Evolutionary conservation across 2,888 invertebrate genomes (phyloP), one percentile per base, ranked within the genome.

Genomic region (Yponomeuta plumbellus): DNA sequence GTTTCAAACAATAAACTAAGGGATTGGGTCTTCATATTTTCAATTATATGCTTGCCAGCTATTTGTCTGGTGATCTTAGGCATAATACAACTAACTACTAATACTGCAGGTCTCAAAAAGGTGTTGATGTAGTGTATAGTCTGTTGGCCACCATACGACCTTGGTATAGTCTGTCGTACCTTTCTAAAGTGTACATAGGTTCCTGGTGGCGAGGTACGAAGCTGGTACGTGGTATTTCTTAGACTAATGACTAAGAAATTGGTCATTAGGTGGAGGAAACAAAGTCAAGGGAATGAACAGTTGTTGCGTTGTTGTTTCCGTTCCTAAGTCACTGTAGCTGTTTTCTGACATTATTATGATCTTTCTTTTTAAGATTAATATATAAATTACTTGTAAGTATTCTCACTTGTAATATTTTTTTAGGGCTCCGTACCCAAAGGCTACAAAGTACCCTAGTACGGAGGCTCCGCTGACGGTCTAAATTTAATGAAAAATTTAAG

Each of bases 131-230:
- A 52, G 44, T 52, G 17, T 17, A 5, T 6, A 11, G 17, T 52
- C 44, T 52, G 44, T 52, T 17, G 44, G 44, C 44, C 44, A 52
- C 44, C 44, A 17, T 52, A 52, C 44, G 44, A 52, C 44, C 44
- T 52, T 52, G 44, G 44, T 52, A 52, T 17, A 17, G 44, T 52
- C 13, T 13, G 17, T 52, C 17, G 44, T 52, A 52, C 44, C 44
- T 52, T 52, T 52, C 44, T 52, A 52, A 52, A 52, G 44, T 52
- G 44, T 52, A 17, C 44, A 52, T 52, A 52, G 44, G 44, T 52
- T 52, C 44, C 44, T 52, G 44, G 44, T 52, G 17, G 34, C 34
- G 8, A 34, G 34, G 34, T 6, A 34, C 17, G 13, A 17, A 52
- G 44, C 44, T 52, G 44, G 44, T 52, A 17, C 17, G 17, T 13